Evolutionary conservation across 2,797 vertebrate genomes (phyloP).

Genomic region (Spizella passerina): DNA sequence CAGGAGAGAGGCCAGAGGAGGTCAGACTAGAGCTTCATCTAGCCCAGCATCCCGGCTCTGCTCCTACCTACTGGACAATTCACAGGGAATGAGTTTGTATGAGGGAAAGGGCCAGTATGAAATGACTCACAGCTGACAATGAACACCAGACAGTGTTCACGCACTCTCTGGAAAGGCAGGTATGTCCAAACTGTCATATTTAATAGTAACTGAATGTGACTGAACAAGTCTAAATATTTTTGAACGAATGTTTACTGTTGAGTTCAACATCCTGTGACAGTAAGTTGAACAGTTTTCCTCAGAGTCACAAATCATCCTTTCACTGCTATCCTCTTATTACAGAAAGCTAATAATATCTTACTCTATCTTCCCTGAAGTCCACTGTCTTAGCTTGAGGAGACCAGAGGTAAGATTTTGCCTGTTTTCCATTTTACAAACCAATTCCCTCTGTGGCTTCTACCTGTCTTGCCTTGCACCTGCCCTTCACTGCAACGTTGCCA

Average conservation of each 20-base stretch:
- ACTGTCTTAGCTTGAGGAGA: neutral
- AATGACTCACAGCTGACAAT: neutral
- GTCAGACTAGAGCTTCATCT: neutral
- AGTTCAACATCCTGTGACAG: neutral
- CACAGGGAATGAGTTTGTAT: neutral
- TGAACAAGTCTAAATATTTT: neutral
- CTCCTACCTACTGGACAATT: neutral
- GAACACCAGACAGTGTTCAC: neutral
- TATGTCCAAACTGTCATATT: neutral
- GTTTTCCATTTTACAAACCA: neutral
- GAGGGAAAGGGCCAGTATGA: neutral
- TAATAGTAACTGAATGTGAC: neutral
- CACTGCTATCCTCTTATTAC: neutral
- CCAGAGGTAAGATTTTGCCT: neutral
- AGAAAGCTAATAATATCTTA: neutral
- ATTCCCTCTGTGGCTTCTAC: neutral
- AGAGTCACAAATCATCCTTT: neutral
- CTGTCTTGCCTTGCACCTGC: neutral
- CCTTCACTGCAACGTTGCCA: neutral
- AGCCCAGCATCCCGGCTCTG: fast-evolving
- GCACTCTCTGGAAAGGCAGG: neutral
- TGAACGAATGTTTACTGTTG: neutral
- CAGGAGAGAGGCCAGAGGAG: neutral
- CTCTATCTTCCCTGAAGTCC: neutral
- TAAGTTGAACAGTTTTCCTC: neutral